Percentiles rank a stretch among this genome's conserved stretches.
Evolutionary conservation across 2,888 invertebrate genomes (phyloP).

Genomic region (Lysandra bellargus): DNA sequence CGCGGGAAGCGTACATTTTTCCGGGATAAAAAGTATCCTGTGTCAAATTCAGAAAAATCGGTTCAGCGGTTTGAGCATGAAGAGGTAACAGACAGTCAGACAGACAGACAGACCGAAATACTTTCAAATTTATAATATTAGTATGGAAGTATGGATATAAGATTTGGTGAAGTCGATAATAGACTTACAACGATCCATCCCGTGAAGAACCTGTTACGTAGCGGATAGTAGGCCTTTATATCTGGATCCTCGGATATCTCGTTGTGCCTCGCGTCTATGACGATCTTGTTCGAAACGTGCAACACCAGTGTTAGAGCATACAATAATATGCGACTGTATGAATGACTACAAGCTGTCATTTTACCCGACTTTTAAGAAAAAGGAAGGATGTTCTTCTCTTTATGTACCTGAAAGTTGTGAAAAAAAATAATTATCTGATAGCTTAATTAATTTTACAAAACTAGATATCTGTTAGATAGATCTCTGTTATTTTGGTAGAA

Average conservation of each 20-base stretch:
- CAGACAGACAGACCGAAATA: no score
- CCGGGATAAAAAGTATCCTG: no score
- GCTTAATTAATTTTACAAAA: no score
- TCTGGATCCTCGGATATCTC: background rate
- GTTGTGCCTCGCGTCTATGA: background rate
- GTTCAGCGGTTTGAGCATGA: no score
- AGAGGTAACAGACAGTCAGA: no score
- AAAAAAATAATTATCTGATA: background rate
- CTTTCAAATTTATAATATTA: no score
- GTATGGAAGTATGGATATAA: no score
- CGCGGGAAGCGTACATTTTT: no score
- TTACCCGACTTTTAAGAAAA: background rate
- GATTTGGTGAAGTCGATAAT: background rate
- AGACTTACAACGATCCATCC: slow-evolving; percentile 16
- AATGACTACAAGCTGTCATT: background rate
- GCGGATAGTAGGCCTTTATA: slow-evolving; percentile 8
- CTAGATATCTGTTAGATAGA: no score
- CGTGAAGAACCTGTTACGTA: slow-evolving; percentile 2
- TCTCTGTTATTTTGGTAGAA: no score
- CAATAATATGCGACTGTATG: background rate
- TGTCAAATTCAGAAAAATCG: no score
- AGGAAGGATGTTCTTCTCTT: no score
- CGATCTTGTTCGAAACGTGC: background rate
- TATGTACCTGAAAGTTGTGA: background rate
- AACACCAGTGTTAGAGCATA: background rate